phyloP scores from a whole-genome alignment of 2,113 vertebrate species.

The Scytalopus superciliaris region DNA sequence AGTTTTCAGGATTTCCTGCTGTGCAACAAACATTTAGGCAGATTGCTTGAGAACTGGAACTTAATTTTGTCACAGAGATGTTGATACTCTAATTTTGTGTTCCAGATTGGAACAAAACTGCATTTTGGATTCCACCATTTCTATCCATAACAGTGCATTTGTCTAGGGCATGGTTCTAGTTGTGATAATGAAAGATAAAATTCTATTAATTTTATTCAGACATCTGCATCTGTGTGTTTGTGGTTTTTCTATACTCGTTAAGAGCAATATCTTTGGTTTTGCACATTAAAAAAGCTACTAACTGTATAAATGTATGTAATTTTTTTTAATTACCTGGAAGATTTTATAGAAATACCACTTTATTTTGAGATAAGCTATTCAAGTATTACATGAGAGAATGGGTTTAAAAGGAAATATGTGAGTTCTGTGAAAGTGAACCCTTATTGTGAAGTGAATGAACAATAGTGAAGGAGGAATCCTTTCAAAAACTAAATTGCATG shows the following conservation, averaged over 20 bases:
- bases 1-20: background rate
- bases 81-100: background rate
- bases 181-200: background rate
- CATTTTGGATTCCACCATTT: background rate
- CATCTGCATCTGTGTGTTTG: background rate
- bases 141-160: background rate
- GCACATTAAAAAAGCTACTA: background rate
- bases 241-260: background rate
- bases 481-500: constrained; percentile 37
- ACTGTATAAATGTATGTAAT: background rate
- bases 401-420: background rate
- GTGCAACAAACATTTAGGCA: background rate
- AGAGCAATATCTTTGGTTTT: background rate
- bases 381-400: background rate
- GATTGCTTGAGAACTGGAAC: background rate
- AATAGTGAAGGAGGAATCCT: constrained; percentile 25
- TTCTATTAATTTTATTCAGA: background rate
- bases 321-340: background rate
- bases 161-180: background rate
- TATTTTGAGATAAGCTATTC: constrained; percentile 2
- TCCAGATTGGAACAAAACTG: background rate
- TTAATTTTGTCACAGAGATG: background rate
- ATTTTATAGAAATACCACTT: background rate
- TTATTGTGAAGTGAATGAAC: background rate
- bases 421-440: background rate